These are phyloP conservation scores for Escarpia spicata DNA, from an alignment of 2,888 invertebrate species.

Conservation along the genomic window DNA sequence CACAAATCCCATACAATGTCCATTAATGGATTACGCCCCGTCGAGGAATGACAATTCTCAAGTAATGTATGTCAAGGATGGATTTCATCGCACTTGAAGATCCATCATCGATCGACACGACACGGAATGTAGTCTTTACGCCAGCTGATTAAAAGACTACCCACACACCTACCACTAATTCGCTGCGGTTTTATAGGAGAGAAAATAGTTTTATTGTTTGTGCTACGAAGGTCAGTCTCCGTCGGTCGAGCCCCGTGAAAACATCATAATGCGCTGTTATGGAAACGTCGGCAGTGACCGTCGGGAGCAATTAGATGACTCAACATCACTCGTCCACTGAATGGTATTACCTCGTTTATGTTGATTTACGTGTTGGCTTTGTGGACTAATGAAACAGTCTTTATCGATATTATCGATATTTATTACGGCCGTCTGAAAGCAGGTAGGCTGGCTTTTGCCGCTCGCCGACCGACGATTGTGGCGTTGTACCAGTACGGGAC, in stretches of 20 bases:
- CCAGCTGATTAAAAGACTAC: neutral
- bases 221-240: neutral
- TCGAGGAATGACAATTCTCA: too few relatives aligned
- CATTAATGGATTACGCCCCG: too few relatives aligned
- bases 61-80: neutral
- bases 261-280: constrained; percentile 16
- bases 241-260: neutral
- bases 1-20: too few relatives aligned
- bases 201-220: neutral
- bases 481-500: neutral
- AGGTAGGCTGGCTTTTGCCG: neutral
- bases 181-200: neutral
- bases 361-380: constrained; percentile 3
- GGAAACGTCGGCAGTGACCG: neutral
- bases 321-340: neutral
- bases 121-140: neutral
- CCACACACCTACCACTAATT: neutral
- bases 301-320: neutral
- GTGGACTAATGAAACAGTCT: neutral
- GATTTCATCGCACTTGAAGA: neutral
- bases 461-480: neutral
- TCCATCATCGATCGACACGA: neutral
- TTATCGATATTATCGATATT: neutral
- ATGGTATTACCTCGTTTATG: constrained; percentile 12
- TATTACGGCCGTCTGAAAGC: neutral